Evolutionary conservation across 2,888 invertebrate species (phyloP).

Genomic region (Lomographa bimaculata): DNA sequence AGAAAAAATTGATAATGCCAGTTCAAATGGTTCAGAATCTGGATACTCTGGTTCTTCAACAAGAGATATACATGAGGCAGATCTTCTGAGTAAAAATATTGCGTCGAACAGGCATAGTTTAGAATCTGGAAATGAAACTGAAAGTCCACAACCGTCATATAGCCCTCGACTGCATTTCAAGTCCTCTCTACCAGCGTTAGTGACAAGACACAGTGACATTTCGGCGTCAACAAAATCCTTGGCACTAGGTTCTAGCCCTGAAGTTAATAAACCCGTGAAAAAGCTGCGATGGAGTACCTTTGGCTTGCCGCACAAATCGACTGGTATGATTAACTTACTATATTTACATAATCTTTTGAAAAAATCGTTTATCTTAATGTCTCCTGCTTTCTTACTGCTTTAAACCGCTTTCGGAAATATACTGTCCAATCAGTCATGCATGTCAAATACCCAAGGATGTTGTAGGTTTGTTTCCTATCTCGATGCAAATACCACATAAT

Average conservation of each 20-base stretch:
- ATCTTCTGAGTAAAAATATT: slow-evolving; percentile 31
- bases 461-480: no score
- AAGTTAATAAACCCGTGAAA: slow-evolving; percentile 48
- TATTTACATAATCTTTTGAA: neutral
- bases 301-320: slow-evolving; percentile 46
- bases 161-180: slow-evolving; percentile 39
- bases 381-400: no score
- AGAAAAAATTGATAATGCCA: slow-evolving; percentile 49
- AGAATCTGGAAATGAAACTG: slow-evolving; percentile 28
- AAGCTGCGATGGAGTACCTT: slow-evolving; percentile 63
- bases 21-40: slow-evolving; percentile 59
- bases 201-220: slow-evolving; percentile 38
- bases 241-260: slow-evolving; percentile 35
- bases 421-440: no score
- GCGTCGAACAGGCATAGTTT: slow-evolving; percentile 24
- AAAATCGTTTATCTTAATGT: no score
- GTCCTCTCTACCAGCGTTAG: slow-evolving; percentile 50
- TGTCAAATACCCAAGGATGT: no score
- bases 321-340: slow-evolving; percentile 42
- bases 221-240: slow-evolving; percentile 52
- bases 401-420: no score
- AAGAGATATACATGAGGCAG: slow-evolving; percentile 45
- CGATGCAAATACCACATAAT: no score
- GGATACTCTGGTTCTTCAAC: slow-evolving; percentile 56
- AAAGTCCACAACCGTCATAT: slow-evolving; percentile 28